Conservation (phyloP, 2,888 invertebrate species). For the Protophormia terraenovae region DNA sequence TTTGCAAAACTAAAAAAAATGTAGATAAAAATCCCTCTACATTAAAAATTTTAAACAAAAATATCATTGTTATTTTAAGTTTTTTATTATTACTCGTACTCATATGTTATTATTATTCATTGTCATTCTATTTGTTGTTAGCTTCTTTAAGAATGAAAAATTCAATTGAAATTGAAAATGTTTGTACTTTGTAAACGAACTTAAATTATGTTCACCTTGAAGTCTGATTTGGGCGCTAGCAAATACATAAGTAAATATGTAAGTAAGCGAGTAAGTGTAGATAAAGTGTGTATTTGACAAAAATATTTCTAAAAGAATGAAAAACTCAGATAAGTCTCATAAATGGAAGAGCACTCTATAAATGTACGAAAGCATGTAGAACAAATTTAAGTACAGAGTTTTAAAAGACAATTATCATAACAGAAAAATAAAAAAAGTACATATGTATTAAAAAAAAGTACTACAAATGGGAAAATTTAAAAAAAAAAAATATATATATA, state of each 20-base stretch:
- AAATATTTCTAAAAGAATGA: slow-evolving; percentile 30
- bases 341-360: slow-evolving; percentile 25
- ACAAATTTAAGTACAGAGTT: background rate
- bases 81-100: background rate
- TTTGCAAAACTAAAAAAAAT: background rate
- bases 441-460: too few relatives aligned
- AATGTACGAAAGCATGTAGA: background rate
- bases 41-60: background rate
- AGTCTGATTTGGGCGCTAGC: slow-evolving; percentile 52
- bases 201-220: slow-evolving; percentile 65
- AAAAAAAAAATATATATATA: too few relatives aligned
- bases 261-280: background rate
- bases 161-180: background rate
- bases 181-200: slow-evolving; percentile 51
- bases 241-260: background rate
- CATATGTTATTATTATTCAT: background rate
- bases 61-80: background rate
- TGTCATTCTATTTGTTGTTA: background rate
- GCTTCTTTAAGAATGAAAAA: slow-evolving; percentile 12
- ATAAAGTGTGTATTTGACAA: background rate
- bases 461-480: too few relatives aligned
- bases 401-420: too few relatives aligned
- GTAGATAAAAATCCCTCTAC: background rate
- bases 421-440: too few relatives aligned
- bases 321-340: slow-evolving; percentile 28